Base-by-base conservation (phyloP, 2,797 vertebrate species). In the Rhodeus uyekii region DNA sequence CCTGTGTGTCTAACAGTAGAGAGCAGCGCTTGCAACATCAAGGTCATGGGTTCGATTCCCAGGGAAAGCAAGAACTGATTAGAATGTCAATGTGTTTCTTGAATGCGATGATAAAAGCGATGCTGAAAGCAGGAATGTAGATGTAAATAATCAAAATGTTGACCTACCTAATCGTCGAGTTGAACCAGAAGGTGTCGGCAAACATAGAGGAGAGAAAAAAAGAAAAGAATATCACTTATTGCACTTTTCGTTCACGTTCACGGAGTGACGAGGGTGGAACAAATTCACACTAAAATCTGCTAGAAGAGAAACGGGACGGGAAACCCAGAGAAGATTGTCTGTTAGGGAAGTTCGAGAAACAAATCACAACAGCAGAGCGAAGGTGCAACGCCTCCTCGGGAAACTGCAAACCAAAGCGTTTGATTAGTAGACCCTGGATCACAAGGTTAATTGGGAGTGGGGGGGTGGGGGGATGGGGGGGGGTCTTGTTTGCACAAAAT, bases 81-180 rank as follows among this genome's bases (percentile, higher is more conserved):
- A n/a, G n/a, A n/a, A n/a, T n/a, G n/a, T n/a, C n/a, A n/a, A n/a
- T n/a, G n/a, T n/a, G n/a, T n/a, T n/a, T n/a, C n/a, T n/a, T n/a
- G n/a, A n/a, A n/a, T n/a, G n/a, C n/a, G n/a, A n/a, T n/a, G n/a
- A n/a, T n/a, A n/a, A n/a, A n/a, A n/a, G n/a, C n/a, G n/a, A n/a
- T n/a, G n/a, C n/a, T n/a, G n/a, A n/a, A n/a, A n/a, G n/a, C n/a
- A n/a, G n/a, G n/a, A n/a, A n/a, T n/a, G n/a, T n/a, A n/a, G n/a
- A n/a, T n/a, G n/a, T n/a, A n/a, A n/a, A n/a, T n/a, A n/a, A n/a
- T n/a, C n/a, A n/a, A 67, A 44, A 72, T 39, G 32, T 13, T 19
- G 86, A 91, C 94, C 94, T 87, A 95, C 94, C 94, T 95, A 48
- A 75, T 27, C 39, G 53, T 53, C 14, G 79, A 68, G 50, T 48